These are phyloP conservation scores for Tineola bisselliella DNA, from an alignment of 2,888 invertebrate genomes.

Conservation along the genomic window DNA sequence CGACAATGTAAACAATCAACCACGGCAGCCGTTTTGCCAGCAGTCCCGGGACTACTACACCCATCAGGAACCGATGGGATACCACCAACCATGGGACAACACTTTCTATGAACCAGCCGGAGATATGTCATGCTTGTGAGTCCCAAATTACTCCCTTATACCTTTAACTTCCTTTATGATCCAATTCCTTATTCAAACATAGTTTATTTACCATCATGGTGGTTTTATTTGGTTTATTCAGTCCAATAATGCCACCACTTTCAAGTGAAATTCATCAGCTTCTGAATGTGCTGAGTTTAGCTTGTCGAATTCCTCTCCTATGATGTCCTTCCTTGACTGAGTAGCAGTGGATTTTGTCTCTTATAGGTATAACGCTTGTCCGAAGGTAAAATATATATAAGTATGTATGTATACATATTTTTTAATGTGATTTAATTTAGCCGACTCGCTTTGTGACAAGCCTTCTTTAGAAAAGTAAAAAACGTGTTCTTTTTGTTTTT, in stretches of 20 bases:
- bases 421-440: slow-evolving; percentile 26
- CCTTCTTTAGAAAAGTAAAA: slow-evolving; percentile 33
- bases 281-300: too few relatives aligned
- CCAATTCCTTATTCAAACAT: too few relatives aligned
- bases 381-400: slow-evolving; percentile 49
- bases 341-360: slow-evolving; percentile 67
- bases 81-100: slow-evolving; percentile 42
- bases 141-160: slow-evolving; percentile 25
- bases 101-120: slow-evolving; percentile 60
- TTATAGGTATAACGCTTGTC: slow-evolving; percentile 63
- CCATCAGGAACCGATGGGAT: slow-evolving; percentile 29
- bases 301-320: neutral
- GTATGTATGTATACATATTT: slow-evolving; percentile 28
- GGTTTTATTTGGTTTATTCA: too few relatives aligned
- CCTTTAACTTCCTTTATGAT: too few relatives aligned
- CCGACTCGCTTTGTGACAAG: slow-evolving; percentile 57
- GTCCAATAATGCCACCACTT: too few relatives aligned
- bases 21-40: neutral
- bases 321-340: slow-evolving; percentile 40
- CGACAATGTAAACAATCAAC: slow-evolving; percentile 68
- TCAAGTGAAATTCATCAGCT: too few relatives aligned
- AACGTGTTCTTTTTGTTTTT: slow-evolving; percentile 18
- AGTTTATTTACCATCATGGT: too few relatives aligned
- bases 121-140: slow-evolving; percentile 65
- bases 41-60: slow-evolving; percentile 28